These are phyloP conservation scores for Aleadryas rufinucha DNA, from an alignment of 2,113 vertebrate genomes.

Conservation along the genomic window DNA sequence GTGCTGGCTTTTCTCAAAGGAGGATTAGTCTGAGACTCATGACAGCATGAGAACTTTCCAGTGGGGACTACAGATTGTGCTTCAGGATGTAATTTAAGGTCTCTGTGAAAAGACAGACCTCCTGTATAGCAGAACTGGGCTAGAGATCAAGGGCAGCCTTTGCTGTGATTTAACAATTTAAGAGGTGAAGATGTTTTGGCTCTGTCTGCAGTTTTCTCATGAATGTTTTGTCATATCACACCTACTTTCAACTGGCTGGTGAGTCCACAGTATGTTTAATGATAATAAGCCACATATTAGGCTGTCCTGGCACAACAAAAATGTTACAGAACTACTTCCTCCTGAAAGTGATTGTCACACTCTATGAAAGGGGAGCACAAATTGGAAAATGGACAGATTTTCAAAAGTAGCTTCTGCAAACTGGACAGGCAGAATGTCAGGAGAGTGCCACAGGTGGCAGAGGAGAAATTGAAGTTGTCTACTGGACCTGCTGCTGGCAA, in stretches of 20 bases:
- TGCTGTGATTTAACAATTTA: background rate
- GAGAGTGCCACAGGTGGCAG: background rate
- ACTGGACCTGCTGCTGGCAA: background rate
- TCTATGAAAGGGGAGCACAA: background rate
- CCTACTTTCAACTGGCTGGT: background rate
- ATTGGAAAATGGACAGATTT: background rate
- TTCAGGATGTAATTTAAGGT: background rate
- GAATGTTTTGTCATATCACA: background rate
- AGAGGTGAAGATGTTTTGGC: background rate
- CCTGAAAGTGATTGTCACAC: background rate
- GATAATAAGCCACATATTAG: background rate
- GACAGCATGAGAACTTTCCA: background rate
- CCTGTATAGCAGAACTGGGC: background rate
- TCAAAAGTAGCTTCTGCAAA: background rate
- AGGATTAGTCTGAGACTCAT: background rate
- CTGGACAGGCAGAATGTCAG: background rate
- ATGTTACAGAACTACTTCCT: background rate
- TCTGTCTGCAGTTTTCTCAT: background rate
- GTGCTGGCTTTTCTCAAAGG: constrained; percentile 13
- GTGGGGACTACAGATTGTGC: background rate
- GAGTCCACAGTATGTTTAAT: background rate
- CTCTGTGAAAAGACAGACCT: background rate
- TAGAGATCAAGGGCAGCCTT: background rate
- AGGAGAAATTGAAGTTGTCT: background rate
- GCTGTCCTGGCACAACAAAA: background rate